These are phyloP conservation scores for Steinernema carpocapsae DNA, from an alignment of 2,888 invertebrate species.

Conservation along the genomic window DNA sequence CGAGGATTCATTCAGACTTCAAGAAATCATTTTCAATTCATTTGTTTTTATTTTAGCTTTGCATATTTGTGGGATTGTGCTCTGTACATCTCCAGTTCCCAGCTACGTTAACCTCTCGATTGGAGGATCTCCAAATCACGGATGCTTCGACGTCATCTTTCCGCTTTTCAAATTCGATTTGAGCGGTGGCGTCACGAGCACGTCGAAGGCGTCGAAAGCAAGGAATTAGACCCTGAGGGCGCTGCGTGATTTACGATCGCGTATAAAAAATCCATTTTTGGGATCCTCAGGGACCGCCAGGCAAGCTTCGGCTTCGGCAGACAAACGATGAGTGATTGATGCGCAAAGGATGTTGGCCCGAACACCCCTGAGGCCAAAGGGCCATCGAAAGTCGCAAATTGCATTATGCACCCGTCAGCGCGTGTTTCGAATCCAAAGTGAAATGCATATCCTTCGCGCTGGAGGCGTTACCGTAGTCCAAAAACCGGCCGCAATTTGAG, in stretches of 20 bases:
- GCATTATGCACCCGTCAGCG: conserved; percentile 13
- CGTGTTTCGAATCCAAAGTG: conserved; percentile 3
- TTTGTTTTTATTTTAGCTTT: too few relatives aligned
- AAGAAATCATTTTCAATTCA: too few relatives aligned
- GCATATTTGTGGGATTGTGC: too few relatives aligned
- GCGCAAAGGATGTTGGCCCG: conserved; percentile 1
- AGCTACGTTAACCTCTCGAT: too few relatives aligned
- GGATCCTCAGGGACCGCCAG: conserved; percentile 10
- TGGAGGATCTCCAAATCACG: not conserved
- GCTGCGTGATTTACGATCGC: conserved; percentile 13
- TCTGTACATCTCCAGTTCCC: too few relatives aligned
- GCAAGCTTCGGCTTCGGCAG: not conserved
- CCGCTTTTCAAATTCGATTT: conserved; percentile 8
- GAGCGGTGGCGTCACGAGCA: conserved; percentile 16
- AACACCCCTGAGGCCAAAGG: conserved; percentile 18
- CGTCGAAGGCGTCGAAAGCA: conserved; percentile 23
- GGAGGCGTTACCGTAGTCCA: conserved; percentile 13
- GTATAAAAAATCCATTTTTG: conserved; percentile 29
- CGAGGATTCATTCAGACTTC: not conserved
- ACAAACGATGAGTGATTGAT: conserved; percentile 34
- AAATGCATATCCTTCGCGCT: not conserved
- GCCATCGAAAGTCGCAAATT: conserved; percentile 25
- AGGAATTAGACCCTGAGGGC: not conserved
- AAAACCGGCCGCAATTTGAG: not conserved
- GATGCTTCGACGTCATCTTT: conserved; percentile 8